Base-by-base conservation (phyloP, 2,113 vertebrate species). In the Podarcis cretensis region DNA sequence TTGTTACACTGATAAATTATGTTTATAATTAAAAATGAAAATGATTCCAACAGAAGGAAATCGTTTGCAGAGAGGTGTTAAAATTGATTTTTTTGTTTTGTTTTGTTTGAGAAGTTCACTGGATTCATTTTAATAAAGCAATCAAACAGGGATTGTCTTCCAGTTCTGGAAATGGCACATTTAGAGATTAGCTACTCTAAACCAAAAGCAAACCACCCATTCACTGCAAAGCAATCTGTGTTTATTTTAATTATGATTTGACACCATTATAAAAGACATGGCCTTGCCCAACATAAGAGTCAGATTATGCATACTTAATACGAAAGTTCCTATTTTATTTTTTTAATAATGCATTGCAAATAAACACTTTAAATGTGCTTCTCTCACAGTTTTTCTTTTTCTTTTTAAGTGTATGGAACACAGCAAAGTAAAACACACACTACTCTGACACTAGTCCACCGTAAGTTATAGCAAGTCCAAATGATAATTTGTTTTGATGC, bases 21-120 rank as follows among this genome's bases (percentile, higher is more conserved):
- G 91, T 95, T 95, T 91, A 90, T 95, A 94, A 95, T 95, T 95
- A 89, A 89, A 92, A 91, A 88, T 80, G 63, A 90, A 93, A 95
- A 95, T 91, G 0, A 83, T 90, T 92, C 80, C 91, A 92, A 92
- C 32, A 89, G 80, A 89, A 95, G 90, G 25, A 86, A 91, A 89
- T 89, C 93, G 77, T 94, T 95, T 94, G 90, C 87, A 87, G 68
- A 95, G 91, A 92, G 86, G 69, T 95, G 86, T 68, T 93, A 85
- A 88, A 92, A 89, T 92, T 96, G 79, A 93, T 91, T 93, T 77
- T 82, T 81, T 63, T 37, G 13, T 83, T 23, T 30, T 23, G 3
- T 77, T 95, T 90, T 89, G 1, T 87, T 91, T 87, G 54, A 37
- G 73, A 88, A 90, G 71, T 1, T 90, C 83, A 89, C 8, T 80